These are phyloP conservation scores for Plagiodera versicolora DNA, from an alignment of 2,888 invertebrate species.

Conservation along the genomic window DNA sequence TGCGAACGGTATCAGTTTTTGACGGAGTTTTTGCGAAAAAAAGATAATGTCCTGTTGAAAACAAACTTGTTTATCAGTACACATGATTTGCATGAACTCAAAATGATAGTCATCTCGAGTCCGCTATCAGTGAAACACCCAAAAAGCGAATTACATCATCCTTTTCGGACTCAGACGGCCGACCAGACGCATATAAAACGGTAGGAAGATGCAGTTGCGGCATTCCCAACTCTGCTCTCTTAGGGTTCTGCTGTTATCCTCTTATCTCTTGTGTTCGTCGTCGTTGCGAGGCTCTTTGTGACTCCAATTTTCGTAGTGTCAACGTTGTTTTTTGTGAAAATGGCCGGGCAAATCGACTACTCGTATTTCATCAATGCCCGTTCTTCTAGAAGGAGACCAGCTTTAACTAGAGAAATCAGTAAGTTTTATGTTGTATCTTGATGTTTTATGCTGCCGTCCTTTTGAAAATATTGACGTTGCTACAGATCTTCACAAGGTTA, in stretches of 20 bases:
- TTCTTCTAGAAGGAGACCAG: conserved; percentile 56
- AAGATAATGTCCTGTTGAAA: too few relatives aligned
- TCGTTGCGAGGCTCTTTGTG: not conserved
- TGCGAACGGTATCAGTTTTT: too few relatives aligned
- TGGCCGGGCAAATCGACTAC: conserved; percentile 52
- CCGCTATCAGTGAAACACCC: not conserved
- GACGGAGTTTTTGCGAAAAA: too few relatives aligned
- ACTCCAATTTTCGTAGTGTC: not conserved
- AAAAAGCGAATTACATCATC: not conserved
- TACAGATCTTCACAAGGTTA: too few relatives aligned
- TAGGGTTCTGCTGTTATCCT: not conserved
- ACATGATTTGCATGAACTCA: not conserved
- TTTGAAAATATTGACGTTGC: too few relatives aligned
- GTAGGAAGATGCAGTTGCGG: not conserved
- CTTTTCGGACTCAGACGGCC: not conserved
- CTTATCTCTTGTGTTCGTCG: not conserved
- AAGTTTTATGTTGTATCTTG: too few relatives aligned
- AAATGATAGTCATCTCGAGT: not conserved
- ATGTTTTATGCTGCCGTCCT: too few relatives aligned
- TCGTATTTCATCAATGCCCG: conserved; percentile 55
- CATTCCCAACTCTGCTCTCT: not conserved
- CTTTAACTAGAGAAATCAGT: conserved; percentile 60
- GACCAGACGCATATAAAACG: not conserved
- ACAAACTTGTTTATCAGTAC: too few relatives aligned
- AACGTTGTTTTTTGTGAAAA: conserved; percentile 5